phyloP scores from a whole-genome alignment of 2,888 invertebrate species.

The Caenorhabditis imperialis region DNA sequence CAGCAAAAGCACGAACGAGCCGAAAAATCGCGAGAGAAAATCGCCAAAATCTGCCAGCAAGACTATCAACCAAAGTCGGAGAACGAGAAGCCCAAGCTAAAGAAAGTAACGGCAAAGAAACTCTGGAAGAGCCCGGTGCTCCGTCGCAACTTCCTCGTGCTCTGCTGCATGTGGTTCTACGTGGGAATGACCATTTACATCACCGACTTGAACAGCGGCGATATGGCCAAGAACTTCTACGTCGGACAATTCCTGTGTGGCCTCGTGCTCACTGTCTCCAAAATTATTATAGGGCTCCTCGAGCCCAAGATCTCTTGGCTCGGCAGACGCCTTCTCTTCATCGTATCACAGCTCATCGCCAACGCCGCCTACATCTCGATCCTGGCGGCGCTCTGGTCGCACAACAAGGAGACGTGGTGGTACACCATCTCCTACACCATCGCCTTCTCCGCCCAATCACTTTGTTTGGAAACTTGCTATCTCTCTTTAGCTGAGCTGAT shows the following conservation, averaged over 20 bases:
- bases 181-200: conserved; percentile 46
- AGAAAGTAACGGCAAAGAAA: conserved; percentile 28
- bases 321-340: conserved; percentile 34
- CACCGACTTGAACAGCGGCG: conserved; percentile 45
- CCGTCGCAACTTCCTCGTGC: conserved; percentile 27
- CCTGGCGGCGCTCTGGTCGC: conserved; percentile 26
- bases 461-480: conserved; percentile 37
- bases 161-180: conserved; percentile 53
- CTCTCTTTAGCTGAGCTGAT: conserved; percentile 41
- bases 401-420: conserved; percentile 35
- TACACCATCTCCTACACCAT: conserved; percentile 34
- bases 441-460: conserved; percentile 38
- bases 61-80: conserved; percentile 19
- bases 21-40: conserved; percentile 25
- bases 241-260: conserved; percentile 44
- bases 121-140: conserved; percentile 28
- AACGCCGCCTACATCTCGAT: conserved; percentile 20
- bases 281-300: conserved; percentile 33
- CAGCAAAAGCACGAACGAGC: conserved; percentile 36
- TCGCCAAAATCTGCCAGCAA: conserved; percentile 26
- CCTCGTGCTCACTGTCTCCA: conserved; percentile 28
- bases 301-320: conserved; percentile 41
- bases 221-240: conserved; percentile 43
- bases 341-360: conserved; percentile 31
- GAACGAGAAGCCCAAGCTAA: conserved; percentile 20